Base-by-base conservation (phyloP, 1,140 invertebrate genomes). In the Bombus ignitus region DNA sequence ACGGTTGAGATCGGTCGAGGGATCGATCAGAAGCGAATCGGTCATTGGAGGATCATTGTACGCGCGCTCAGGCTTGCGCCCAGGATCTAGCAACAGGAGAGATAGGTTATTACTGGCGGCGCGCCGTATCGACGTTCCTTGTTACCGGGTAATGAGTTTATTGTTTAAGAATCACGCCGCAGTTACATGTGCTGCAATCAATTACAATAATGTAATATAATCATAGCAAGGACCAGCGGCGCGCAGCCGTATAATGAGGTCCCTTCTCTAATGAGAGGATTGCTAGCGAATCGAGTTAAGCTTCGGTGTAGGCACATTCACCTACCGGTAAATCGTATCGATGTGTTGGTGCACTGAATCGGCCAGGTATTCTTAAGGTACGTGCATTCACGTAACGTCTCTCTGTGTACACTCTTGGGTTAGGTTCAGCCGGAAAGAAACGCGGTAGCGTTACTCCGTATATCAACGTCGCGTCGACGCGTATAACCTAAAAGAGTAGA, bases 141-240 rank as follows among this genome's bases (percentile, higher is more conserved):
- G 90, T 91, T 89, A 88, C 71, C 85, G 77, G 84, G 87, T 94
- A 93, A 94, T 93, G 92, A 93, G 92, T 94, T 94, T 94, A 94
- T 94, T 94, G 93, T 94, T 92, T 93, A 91, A 92, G 91, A 92
- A 89, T 90, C 89, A 90, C 90, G 91, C 88, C 81, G 66, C 86
- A 91, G 92, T 91, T 93, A 93, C 90, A 92, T 92, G 93, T 93
- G 92, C 91, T 71, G 76, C 88, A 80, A 94, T 94, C 93, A 94
- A 93, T 94, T 94, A 94, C 93, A 93, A 92, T 93, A 93, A 94
- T 92, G 92, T 94, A 94, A 94, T 93, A 91, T 94, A 94, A 94
- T 93, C 93, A 91, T 88, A 84, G 88, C 87, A 82, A 88, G 88
- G 90, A 90, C 87, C 88, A 83, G 86, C 74, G 89, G 86, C 87